Conservation (phyloP, 2,113 vertebrate genomes). For the Corythornis vintsioides region DNA sequence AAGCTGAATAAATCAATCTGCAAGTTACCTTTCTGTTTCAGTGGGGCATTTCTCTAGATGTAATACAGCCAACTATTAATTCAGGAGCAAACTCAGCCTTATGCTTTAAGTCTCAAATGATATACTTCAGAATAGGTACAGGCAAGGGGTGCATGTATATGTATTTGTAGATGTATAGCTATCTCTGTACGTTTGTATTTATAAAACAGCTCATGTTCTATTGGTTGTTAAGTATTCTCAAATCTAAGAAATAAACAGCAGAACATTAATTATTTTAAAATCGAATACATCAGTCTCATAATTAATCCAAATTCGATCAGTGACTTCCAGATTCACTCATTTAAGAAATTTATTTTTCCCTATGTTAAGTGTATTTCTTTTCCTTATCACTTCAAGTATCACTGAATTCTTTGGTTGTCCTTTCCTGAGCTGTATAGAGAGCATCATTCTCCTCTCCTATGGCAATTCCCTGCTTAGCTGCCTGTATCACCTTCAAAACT, state of each 20-base stretch:
- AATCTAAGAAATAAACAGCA: neutral
- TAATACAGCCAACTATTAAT: neutral
- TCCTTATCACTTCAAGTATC: neutral
- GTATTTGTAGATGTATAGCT: neutral
- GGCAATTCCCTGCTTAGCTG: constrained; percentile 49
- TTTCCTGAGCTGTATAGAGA: constrained; percentile 2
- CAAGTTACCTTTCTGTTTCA: neutral
- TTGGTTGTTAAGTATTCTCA: neutral
- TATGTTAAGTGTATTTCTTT: neutral
- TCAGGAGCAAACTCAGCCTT: neutral
- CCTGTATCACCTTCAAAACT: constrained; percentile 69
- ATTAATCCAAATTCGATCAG: neutral
- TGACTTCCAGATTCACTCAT: neutral
- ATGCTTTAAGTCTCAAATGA: neutral
- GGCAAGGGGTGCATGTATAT: neutral
- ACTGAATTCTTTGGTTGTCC: neutral
- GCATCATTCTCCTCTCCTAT: constrained; percentile 8
- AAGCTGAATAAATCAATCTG: neutral
- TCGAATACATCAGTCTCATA: neutral
- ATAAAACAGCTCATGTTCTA: neutral
- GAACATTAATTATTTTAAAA: neutral
- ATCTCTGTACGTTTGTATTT: neutral
- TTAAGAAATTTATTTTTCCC: neutral
- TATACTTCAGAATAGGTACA: neutral
- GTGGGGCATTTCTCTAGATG: neutral